Evolutionary conservation across 2,888 invertebrate species (phyloP), one percentile per base, ranked within the genome.

Genomic region (Pseudanteris insignis): DNA sequence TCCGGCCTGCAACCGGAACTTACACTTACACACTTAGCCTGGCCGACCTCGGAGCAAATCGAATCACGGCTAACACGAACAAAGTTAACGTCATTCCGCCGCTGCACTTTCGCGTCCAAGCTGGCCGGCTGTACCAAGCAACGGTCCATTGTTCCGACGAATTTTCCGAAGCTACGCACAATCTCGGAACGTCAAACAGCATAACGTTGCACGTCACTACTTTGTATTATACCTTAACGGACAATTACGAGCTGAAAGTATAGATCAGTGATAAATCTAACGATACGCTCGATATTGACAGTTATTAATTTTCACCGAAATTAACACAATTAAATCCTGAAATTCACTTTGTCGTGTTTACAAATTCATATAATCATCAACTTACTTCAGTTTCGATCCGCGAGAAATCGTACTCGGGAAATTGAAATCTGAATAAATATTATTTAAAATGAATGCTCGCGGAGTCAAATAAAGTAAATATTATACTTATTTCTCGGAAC

Each of bases 51-150:
- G 66, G 70, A 70, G 67, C 68, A 75, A 76, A 76, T 76, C 75
- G 75, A 76, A 76, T 77, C 73, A 75, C 69, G 66, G 70, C 66
- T 68, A 72, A 72, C 71, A 70, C 69, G 70, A 76, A 71, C 73
- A 68, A 72, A 71, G 70, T 74, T 74, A 75, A 67, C 67, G 62
- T 55, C 65, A 57, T 51, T 61, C 43, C 55, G 18, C n/a, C 26
- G 25, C 30, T 48, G 50, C 43, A 54, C 43, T 63, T 50, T 28
- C 54, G 43, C 53, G 34, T 54, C 48, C 18, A 38, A 44, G 53
- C 55, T 44, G 40, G 33, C 38, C 29, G 34, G 46, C 28, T 33
- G 10, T 28, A 43, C 47, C 51, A 15, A 33, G 25, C 47, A n/a
- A 50, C 36, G 43, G 47, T 57, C 48, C 62, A 58, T 63, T 57